Evolutionary conservation across 2,113 vertebrate species (phyloP), one percentile per base, ranked within the genome.

Genomic region (Colistium nudipinnis): DNA sequence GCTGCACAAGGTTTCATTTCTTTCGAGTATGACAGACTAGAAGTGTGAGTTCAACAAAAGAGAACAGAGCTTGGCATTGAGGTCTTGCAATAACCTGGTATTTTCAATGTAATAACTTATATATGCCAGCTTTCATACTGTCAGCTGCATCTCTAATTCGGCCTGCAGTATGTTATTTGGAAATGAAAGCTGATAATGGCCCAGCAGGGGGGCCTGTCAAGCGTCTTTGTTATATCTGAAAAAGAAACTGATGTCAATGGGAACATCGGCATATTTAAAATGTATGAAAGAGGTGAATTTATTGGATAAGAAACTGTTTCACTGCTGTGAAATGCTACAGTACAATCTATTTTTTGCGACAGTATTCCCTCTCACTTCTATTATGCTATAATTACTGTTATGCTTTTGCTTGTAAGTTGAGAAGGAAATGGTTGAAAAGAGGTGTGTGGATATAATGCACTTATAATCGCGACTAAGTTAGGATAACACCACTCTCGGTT

Each of bases 151-250:
- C 70, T 81, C 65, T 33, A 70, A 76, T 39, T 76, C 22, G 30
- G 61, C 74, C 38, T 57, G 35, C 56, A 76, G 30, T 62, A 17
- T 49, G 49, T 68, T 70, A 81, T 73, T 54, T 78, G 74, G 62
- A 81, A 80, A 76, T 80, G 74, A 83, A 87, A 74, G 61, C 55
- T 78, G 71, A 78, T 87, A 87, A 87, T 80, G 56, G 75, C 43
- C 59, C 54, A 0, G 35, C n/a, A 35, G 63, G 79, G 65, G 77
- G 78, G 36, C 41, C 56, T 80, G 73, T 80, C 82, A 78, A 41
- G 54, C 75, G 67, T 44, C 60, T 66, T 49, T 62, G 51, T 16
- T 48, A 56, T 68, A 74, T 49, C 27, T 74, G 44, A 67, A 61
- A 56, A 70, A 72, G 35, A 62, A 75, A 45, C 10, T 11, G 11